phyloP scores from a whole-genome alignment of 2,888 invertebrate genomes.

The Limenitis camilla region DNA sequence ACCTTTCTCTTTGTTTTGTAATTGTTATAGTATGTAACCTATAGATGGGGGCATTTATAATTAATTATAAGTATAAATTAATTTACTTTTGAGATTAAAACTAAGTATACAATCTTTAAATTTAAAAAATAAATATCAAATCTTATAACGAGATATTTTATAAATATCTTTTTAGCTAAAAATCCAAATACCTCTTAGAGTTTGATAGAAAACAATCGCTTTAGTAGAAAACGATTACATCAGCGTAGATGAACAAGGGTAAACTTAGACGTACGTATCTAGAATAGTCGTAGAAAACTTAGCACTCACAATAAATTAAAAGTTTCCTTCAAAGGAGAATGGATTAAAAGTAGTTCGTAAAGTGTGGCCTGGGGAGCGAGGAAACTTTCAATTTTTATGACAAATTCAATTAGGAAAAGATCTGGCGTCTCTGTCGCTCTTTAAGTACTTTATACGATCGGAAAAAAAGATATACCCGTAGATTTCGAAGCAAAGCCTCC shows the following conservation, averaged over 20 bases:
- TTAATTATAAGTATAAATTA: not conserved
- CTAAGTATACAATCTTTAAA: not conserved
- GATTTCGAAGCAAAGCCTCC: slow-evolving; percentile 37
- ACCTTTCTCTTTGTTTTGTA: slow-evolving; percentile 9
- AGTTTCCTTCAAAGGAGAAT: slow-evolving; percentile 67
- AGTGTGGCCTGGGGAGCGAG: slow-evolving; percentile 56
- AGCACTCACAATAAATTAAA: slow-evolving; percentile 73
- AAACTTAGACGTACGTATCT: slow-evolving; percentile 49
- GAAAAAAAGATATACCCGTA: slow-evolving; percentile 25
- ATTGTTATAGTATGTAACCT: not conserved
- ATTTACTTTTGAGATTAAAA: not conserved
- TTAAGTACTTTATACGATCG: slow-evolving; percentile 41
- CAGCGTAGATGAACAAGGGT: slow-evolving; percentile 46
- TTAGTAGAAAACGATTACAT: slow-evolving; percentile 53
- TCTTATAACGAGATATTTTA: no score
- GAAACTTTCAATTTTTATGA: slow-evolving; percentile 73
- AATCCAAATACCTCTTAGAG: not conserved
- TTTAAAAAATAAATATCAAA: not conserved
- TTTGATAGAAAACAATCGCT: slow-evolving; percentile 25
- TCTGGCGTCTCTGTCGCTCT: slow-evolving; percentile 47
- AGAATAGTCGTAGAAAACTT: slow-evolving; percentile 59
- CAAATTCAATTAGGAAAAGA: slow-evolving; percentile 66
- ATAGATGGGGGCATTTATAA: not conserved
- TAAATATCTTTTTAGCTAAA: not conserved
- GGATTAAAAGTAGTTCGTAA: slow-evolving; percentile 69